These are phyloP conservation scores for Leptinotarsa undecemlineata DNA, from an alignment of 1,140 invertebrate genomes.

Conservation along the genomic window DNA sequence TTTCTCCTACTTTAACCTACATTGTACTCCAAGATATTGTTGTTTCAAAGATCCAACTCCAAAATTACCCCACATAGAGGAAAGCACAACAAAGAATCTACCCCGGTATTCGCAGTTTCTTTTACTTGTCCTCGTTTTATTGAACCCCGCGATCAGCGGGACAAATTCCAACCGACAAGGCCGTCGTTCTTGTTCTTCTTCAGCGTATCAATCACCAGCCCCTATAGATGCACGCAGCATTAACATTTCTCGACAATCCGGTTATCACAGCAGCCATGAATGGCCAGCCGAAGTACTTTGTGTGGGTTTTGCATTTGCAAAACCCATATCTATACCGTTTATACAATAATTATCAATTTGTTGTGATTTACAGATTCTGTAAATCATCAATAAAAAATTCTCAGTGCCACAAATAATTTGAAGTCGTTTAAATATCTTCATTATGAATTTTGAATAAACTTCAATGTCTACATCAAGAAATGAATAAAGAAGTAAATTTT, in stretches of 20 bases:
- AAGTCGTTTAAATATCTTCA: too few species aligned
- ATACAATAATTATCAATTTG: background rate
- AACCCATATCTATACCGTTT: background rate
- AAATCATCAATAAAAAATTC: too few species aligned
- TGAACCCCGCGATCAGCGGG: conserved; percentile 1
- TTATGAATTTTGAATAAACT: too few species aligned
- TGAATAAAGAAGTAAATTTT: too few species aligned
- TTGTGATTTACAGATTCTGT: too few species aligned
- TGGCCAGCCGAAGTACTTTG: background rate
- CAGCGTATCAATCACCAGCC: background rate
- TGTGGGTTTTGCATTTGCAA: background rate
- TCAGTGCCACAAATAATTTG: too few species aligned
- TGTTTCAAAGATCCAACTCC: too few species aligned
- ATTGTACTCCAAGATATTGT: too few species aligned
- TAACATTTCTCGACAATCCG: conserved; percentile 7
- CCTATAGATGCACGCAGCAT: background rate
- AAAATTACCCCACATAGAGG: too few species aligned
- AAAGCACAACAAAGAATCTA: too few species aligned
- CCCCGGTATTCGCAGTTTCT: background rate
- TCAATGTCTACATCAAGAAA: too few species aligned
- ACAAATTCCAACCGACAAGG: conserved; percentile 5
- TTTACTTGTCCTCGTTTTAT: background rate
- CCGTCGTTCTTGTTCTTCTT: background rate
- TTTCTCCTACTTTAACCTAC: too few species aligned
- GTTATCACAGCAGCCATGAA: conserved; percentile 2